These are phyloP conservation scores for Amorpha juglandis DNA, from an alignment of 2,888 invertebrate genomes.

Conservation along the genomic window DNA sequence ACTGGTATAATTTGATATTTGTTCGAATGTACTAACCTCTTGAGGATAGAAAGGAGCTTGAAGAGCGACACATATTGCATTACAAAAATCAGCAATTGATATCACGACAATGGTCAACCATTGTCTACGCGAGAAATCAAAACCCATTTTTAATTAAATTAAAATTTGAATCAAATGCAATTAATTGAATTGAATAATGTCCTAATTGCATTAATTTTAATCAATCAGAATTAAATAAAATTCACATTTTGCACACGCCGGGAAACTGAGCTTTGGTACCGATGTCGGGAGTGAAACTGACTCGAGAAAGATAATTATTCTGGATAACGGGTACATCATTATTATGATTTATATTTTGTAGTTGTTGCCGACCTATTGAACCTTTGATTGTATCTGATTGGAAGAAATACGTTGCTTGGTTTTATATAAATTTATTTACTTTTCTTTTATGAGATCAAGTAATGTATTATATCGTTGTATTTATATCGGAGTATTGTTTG, in stretches of 20 bases:
- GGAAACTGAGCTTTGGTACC: constrained; percentile 46
- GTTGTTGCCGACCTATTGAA: constrained; percentile 39
- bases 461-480: constrained; percentile 41
- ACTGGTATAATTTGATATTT: too few species aligned
- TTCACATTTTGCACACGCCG: constrained; percentile 57
- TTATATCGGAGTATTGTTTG: background rate
- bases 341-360: constrained; percentile 43
- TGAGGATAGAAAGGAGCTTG: constrained; percentile 94
- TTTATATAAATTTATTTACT: background rate
- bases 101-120: constrained; percentile 91
- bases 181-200: background rate
- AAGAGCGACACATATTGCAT: constrained; percentile 92
- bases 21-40: constrained; percentile 85
- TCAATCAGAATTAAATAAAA: constrained; percentile 32
- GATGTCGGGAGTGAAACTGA: constrained; percentile 56
- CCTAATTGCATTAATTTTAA: constrained; percentile 18
- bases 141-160: constrained; percentile 74
- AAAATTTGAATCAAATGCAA: constrained; percentile 25
- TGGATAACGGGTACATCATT: constrained; percentile 56
- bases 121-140: constrained; percentile 88
- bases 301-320: constrained; percentile 48
- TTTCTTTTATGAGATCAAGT: constrained; percentile 14
- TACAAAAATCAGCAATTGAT: constrained; percentile 92
- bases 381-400: constrained; percentile 44
- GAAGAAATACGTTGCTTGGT: constrained; percentile 42